Evolutionary conservation across 2,797 vertebrate genomes (phyloP).

Genomic region (Eidolon dupreanum): DNA sequence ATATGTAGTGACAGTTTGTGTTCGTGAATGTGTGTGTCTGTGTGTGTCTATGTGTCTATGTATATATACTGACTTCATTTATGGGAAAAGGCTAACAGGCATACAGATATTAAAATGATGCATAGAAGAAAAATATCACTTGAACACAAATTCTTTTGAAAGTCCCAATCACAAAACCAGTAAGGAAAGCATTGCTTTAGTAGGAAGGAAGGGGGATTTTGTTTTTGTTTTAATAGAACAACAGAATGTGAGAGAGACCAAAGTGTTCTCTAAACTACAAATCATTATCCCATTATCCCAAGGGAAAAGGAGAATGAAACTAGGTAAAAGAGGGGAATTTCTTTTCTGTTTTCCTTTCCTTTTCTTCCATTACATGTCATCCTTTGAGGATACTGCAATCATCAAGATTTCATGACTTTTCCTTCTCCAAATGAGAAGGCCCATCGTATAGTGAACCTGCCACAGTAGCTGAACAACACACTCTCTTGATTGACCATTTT

Average conservation of each 20-base stretch:
- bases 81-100: neutral
- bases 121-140: neutral
- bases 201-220: neutral
- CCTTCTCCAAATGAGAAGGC: neutral
- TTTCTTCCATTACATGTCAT: neutral
- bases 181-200: neutral
- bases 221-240: slow-evolving; percentile 14
- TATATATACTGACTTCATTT: neutral
- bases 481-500: neutral
- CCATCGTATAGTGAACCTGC: neutral
- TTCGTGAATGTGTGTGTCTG: neutral
- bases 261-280: neutral
- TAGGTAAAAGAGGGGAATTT: neutral
- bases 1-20: neutral
- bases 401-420: neutral
- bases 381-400: neutral
- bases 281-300: neutral
- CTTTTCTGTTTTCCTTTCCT: neutral
- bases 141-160: neutral
- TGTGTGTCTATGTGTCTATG: neutral
- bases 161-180: neutral
- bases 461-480: neutral
- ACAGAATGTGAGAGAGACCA: neutral
- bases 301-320: neutral
- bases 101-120: neutral